phyloP scores from a whole-genome alignment of 1,140 invertebrate genomes.

The Melanaphis sacchari region DNA sequence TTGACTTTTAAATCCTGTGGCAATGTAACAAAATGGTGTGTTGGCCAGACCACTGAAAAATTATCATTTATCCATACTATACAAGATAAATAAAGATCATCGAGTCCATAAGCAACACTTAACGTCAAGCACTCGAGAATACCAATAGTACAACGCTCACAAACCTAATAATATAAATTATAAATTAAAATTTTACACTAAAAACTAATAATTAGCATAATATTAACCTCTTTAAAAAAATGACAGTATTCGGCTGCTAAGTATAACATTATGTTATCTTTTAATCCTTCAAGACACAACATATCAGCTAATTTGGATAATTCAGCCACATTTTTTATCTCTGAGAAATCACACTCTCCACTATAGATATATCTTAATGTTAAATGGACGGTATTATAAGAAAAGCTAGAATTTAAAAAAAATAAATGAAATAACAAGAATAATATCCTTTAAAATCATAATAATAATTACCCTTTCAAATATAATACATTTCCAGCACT shows the following conservation, averaged over 20 bases:
- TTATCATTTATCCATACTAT: conserved; percentile 84
- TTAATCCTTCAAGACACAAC: conserved; percentile 85
- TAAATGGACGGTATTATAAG: conserved; percentile 84
- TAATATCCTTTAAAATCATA: too few species aligned
- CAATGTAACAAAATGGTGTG: conserved; percentile 80
- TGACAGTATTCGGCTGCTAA: conserved; percentile 90
- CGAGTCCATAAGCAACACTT: conserved; percentile 82
- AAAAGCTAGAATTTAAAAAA: conserved; percentile 69
- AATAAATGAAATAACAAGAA: not conserved
- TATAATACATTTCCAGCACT: conserved; percentile 82
- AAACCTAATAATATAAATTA: conserved; percentile 70
- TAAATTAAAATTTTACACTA: not conserved
- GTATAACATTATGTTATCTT: conserved; percentile 86
- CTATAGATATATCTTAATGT: conserved; percentile 91
- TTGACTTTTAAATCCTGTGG: conserved; percentile 82
- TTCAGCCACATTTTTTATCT: conserved; percentile 84
- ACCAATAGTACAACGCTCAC: conserved; percentile 76
- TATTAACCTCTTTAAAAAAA: conserved; percentile 81
- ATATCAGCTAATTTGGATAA: conserved; percentile 86
- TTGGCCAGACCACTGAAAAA: conserved; percentile 86
- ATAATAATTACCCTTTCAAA: conserved; percentile 82
- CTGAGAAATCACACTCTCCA: conserved; percentile 82
- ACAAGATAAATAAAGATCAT: conserved; percentile 85
- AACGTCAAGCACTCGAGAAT: conserved; percentile 84
- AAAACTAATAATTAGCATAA: conserved; percentile 21